A percentile compares a stretch with the other conserved stretches of the same genome.
Conservation (phyloP, 2,888 invertebrate species). For the Melinaea menophilus region DNA sequence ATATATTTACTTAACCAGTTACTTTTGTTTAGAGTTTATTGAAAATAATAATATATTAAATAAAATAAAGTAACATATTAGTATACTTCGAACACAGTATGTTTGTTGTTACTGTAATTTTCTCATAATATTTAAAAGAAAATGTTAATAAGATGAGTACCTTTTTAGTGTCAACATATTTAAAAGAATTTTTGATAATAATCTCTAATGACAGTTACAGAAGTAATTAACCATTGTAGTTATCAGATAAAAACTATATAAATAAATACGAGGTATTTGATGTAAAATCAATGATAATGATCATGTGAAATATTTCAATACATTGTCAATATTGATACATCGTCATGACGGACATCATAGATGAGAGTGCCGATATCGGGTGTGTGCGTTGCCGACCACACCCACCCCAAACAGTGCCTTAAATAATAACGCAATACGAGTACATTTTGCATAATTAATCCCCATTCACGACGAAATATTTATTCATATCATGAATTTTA, state of each 20-base stretch:
- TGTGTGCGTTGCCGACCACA: conserved; percentile 40
- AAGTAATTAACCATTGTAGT: no score
- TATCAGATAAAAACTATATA: background rate
- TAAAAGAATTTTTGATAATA: no score
- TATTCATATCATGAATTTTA: conserved; percentile 76
- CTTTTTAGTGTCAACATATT: no score
- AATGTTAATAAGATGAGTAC: no score
- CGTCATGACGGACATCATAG: conserved; percentile 26
- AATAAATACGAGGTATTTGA: background rate
- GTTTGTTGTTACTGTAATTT: no score
- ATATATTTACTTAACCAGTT: background rate
- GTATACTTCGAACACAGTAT: no score
- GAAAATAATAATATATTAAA: background rate
- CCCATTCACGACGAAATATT: conserved; percentile 69
- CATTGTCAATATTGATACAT: conserved; percentile 24
- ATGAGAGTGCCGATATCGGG: conserved; percentile 22
- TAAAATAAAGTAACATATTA: background rate
- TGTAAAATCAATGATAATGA: conserved; percentile 6
- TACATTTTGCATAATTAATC: conserved; percentile 75
- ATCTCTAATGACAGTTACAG: no score
- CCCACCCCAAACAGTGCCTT: conserved; percentile 37
- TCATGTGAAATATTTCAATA: conserved; percentile 23
- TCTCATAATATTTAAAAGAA: no score
- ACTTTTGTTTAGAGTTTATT: background rate
- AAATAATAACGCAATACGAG: conserved; percentile 64